A percentile compares a stretch with the other conserved stretches of the same genome.
Conservation (phyloP, 2,113 vertebrate species). For the Acrocephalus kingi region DNA sequence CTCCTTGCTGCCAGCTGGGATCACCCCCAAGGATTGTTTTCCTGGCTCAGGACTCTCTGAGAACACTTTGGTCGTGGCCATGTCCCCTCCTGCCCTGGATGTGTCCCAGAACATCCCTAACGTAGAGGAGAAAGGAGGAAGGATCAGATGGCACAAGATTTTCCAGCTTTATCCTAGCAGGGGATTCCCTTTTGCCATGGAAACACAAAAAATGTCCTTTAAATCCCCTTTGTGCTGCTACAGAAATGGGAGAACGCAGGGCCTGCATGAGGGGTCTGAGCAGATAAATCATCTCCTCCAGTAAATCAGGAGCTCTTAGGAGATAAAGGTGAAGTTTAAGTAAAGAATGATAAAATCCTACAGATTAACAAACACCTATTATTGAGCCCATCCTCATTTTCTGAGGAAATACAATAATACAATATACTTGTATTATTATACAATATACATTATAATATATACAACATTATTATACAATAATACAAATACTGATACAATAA, state of each 20-base stretch:
- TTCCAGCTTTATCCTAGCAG: conserved; percentile 35
- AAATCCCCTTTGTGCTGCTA: neutral
- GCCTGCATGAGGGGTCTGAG: neutral
- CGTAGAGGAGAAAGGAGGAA: neutral
- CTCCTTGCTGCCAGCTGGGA: conserved; percentile 35
- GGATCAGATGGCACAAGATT: neutral
- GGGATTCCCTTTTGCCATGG: conserved; percentile 64
- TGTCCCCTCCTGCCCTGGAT: conserved; percentile 25
- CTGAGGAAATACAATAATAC: neutral
- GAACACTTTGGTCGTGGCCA: neutral
- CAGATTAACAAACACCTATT: neutral
- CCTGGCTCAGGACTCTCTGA: neutral
- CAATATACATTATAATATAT: too few species aligned
- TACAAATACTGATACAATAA: too few species aligned
- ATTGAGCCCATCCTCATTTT: neutral
- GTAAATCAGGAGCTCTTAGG: neutral
- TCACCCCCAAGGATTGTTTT: conserved; percentile 39
- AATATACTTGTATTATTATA: too few species aligned
- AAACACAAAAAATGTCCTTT: conserved; percentile 68
- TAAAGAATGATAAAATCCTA: neutral
- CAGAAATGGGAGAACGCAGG: neutral
- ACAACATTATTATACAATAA: too few species aligned
- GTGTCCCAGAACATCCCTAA: conserved; percentile 23
- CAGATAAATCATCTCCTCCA: neutral
- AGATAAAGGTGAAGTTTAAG: neutral